These are phyloP conservation scores for Coregonus sp. DNA, from an alignment of 2,797 vertebrate genomes.

Conservation along the genomic window DNA sequence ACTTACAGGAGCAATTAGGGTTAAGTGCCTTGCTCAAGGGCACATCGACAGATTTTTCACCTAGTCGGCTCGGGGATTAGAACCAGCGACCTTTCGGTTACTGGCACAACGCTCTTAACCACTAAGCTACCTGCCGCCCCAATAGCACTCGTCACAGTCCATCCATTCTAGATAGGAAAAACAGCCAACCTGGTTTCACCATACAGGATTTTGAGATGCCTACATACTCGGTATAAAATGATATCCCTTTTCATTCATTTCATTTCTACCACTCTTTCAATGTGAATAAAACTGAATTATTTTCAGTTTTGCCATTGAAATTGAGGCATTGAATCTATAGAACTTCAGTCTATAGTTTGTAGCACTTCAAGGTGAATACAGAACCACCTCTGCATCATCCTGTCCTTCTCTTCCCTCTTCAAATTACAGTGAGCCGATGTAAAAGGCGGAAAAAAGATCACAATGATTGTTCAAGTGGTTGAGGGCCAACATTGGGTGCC, in stretches of 20 bases:
- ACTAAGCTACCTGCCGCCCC: too few relatives aligned
- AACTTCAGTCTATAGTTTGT: neutral
- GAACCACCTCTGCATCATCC: neutral
- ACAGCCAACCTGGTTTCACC: too few relatives aligned
- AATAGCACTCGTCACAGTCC: constrained; percentile 25
- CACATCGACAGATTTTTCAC: too few relatives aligned
- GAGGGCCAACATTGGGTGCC: neutral
- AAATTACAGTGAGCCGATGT: too few relatives aligned
- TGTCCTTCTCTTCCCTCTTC: neutral
- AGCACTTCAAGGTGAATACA: neutral
- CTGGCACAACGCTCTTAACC: too few relatives aligned
- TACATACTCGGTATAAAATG: neutral
- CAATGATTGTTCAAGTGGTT: neutral
- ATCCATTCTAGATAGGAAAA: neutral
- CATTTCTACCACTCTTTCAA: neutral
- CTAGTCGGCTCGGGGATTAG: too few relatives aligned
- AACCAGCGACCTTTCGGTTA: too few relatives aligned
- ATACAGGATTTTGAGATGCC: neutral
- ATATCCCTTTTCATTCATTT: neutral
- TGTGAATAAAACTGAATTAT: neutral
- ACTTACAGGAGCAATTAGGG: too few relatives aligned
- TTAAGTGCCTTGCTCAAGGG: too few relatives aligned
- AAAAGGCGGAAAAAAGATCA: neutral
- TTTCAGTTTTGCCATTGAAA: neutral
- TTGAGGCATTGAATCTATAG: neutral